Conservation (phyloP, 2,797 vertebrate genomes). For the Sphenodon punctatus region DNA sequence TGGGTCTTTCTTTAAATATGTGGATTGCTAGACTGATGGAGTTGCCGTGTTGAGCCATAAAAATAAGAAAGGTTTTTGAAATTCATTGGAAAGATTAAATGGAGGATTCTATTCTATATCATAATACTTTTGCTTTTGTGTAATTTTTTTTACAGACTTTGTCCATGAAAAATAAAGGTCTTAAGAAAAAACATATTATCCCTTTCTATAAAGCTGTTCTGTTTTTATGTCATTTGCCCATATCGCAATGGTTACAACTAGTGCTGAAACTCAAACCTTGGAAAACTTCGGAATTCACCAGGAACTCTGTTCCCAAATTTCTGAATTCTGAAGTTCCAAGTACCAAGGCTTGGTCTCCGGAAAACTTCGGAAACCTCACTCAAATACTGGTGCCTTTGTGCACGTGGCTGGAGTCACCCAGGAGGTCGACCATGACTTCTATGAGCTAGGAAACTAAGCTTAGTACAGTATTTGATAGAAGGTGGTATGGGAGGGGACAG, state of each 20-base stretch:
- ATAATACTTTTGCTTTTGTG: rapidly evolving
- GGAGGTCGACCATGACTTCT: too few relatives aligned
- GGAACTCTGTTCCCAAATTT: too few relatives aligned
- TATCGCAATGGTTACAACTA: not conserved
- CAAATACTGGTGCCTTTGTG: too few relatives aligned
- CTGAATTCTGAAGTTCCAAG: too few relatives aligned
- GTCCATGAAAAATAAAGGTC: rapidly evolving
- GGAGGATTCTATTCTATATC: not conserved
- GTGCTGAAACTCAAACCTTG: too few relatives aligned
- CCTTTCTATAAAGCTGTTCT: not conserved
- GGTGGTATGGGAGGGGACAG: too few relatives aligned
- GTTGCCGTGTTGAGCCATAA: not conserved
- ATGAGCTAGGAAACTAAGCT: too few relatives aligned
- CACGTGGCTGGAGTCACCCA: too few relatives aligned
- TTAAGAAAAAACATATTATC: rapidly evolving
- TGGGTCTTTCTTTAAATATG: not conserved
- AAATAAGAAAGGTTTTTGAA: not conserved
- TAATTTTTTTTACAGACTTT: not conserved
- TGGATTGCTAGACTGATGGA: not conserved
- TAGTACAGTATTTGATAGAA: too few relatives aligned
- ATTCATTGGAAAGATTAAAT: not conserved
- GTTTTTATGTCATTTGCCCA: not conserved
- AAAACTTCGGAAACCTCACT: too few relatives aligned
- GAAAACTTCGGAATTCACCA: too few relatives aligned
- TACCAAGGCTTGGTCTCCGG: too few relatives aligned